Conservation (phyloP, 2,797 vertebrate genomes). For the Halcyon badia region DNA sequence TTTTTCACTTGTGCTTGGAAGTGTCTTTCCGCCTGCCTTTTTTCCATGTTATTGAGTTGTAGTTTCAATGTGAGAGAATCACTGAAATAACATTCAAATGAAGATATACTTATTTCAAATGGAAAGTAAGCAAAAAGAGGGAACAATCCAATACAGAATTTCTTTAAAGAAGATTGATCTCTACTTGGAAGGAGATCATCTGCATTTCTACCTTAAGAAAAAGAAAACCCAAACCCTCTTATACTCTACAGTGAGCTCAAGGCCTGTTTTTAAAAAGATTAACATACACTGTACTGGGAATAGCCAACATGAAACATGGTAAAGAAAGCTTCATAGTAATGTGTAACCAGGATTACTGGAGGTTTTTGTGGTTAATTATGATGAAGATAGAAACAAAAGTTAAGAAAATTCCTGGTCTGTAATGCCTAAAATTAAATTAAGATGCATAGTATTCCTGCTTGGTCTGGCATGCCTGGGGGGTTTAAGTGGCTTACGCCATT, state of each 20-base stretch:
- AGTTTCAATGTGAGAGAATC: neutral
- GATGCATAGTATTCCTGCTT: neutral
- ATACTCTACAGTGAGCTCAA: neutral
- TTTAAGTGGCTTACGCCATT: neutral
- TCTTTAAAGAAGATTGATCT: slow-evolving; percentile 50
- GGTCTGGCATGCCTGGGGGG: fast-evolving
- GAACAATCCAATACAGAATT: slow-evolving; percentile 47
- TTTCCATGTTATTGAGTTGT: neutral
- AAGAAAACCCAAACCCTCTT: neutral
- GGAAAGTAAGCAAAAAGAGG: slow-evolving; percentile 7
- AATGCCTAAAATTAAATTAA: neutral
- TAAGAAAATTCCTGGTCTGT: neutral
- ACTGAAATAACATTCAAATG: neutral
- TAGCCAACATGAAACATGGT: neutral
- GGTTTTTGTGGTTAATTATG: neutral
- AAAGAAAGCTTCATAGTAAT: neutral
- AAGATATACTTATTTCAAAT: slow-evolving; percentile 33
- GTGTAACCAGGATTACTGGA: neutral
- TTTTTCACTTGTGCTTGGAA: neutral
- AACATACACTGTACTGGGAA: neutral
- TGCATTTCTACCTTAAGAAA: neutral
- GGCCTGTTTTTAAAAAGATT: neutral
- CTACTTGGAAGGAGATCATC: neutral
- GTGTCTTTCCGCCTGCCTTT: neutral
- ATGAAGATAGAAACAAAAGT: neutral